Conservation (phyloP, 2,113 vertebrate genomes). For the Sylvia atricapilla region DNA sequence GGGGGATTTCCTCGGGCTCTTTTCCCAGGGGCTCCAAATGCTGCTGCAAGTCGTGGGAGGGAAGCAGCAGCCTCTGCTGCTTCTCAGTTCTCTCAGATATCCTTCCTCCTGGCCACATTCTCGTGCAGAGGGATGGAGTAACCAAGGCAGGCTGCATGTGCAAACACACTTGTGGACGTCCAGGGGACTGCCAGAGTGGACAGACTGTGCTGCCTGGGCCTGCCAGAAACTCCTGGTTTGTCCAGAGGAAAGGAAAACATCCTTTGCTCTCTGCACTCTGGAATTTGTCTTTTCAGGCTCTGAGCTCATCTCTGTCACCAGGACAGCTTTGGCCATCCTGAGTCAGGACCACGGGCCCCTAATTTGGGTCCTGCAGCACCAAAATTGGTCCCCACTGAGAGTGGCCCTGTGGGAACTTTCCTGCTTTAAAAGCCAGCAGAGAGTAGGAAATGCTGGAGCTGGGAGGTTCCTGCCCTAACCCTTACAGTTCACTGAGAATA, state of each 20-base stretch:
- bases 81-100: not conserved
- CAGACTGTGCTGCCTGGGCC: conserved; percentile 65
- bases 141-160: conserved; percentile 41
- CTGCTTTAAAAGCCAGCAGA: not conserved
- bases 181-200: conserved; percentile 65
- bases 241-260: conserved; percentile 71
- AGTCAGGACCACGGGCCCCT: not conserved
- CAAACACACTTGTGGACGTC: conserved; percentile 52
- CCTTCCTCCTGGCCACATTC: conserved; percentile 3
- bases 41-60: not conserved
- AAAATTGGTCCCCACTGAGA: not conserved
- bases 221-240: conserved; percentile 65
- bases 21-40: not conserved
- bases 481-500: too few relatives aligned
- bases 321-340: not conserved
- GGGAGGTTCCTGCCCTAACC: not conserved
- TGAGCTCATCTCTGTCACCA: not conserved
- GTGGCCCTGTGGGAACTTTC: not conserved
- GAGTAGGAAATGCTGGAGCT: not conserved
- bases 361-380: not conserved
- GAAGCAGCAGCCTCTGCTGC: not conserved
- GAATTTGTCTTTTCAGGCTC: conserved; percentile 14
- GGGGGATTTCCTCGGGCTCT: not conserved
- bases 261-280: not conserved
- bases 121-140: conserved; percentile 2